Base-by-base conservation (phyloP, 2,888 invertebrate species). In the Liopterus haemorrhoidalis region DNA sequence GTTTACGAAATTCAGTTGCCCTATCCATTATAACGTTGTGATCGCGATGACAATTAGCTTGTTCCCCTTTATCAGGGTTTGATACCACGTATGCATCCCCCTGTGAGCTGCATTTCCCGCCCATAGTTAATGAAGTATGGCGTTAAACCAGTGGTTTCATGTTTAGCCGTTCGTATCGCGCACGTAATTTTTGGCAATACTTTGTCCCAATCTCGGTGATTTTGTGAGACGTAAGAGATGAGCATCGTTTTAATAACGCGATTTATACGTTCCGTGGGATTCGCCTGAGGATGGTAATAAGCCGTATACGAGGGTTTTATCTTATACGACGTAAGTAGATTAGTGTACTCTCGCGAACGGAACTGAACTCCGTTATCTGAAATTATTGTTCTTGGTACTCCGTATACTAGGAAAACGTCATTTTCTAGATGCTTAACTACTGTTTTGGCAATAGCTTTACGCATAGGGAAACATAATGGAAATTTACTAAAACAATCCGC, bases 401-500 rank as follows among this genome's bases (percentile, higher is more conserved):
- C 51, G 42, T 41, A 51, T 8, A 50, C 15, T 1, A 51, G 21
- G 30, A 54, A 35, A 4, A 55, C 38, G 3, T 52, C 31, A 2
- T 52, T 49, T 24, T 54, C 54, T 1, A 53, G 6, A 12, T 42
- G 16, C 14, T 37, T 30, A 3, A 32, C 11, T 1, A 55, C 35
- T 12, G 19, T 22, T 4, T 6, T 25, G 4, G 47, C 41, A n/a
- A 39, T 55, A 6, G 50, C 50, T 2, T 37, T 25, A 12, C 51
- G 30, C 2, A 54, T 16, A 1, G 54, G 51, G 43, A 44, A 51
- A 2, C 49, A 35, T n/a, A 53, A 8, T 2, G 46, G 22, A 46
- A 49, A 52, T 35, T 55, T 54, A 14, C 47, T 54, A 12, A 55
- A 54, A n/a, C 27, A 41, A 41, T 54, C 52, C 9, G 33, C 27